A percentile compares a stretch with the other conserved stretches of the same genome.
phyloP scores from a whole-genome alignment of 2,113 vertebrate genomes.

The Phaethornis superciliosus region DNA sequence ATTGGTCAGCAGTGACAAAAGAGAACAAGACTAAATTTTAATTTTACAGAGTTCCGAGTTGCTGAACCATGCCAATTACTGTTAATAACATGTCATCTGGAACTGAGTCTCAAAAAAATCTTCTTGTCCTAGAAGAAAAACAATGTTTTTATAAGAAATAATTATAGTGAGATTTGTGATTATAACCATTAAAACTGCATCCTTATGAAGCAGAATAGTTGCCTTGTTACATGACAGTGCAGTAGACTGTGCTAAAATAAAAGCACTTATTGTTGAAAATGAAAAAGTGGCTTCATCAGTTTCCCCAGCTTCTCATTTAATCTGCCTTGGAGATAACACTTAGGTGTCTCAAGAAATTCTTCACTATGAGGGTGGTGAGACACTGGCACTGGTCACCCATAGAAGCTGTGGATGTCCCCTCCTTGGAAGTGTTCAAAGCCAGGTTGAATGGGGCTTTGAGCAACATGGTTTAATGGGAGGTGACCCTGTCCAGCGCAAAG shows the following conservation, averaged over 20 bases:
- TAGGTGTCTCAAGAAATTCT: background rate
- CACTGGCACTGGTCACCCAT: too few species aligned
- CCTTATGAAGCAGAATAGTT: background rate
- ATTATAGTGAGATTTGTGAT: background rate
- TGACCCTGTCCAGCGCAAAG: too few species aligned
- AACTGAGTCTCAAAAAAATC: background rate
- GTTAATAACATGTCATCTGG: background rate
- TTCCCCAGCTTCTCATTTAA: background rate
- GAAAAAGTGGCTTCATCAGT: background rate
- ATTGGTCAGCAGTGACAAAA: background rate
- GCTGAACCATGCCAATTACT: background rate
- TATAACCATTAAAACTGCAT: background rate
- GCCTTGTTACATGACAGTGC: background rate
- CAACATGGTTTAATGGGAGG: too few species aligned
- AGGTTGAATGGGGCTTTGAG: too few species aligned
- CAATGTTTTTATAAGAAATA: background rate
- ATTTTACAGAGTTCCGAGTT: background rate
- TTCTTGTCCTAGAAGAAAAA: background rate
- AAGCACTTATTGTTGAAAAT: background rate
- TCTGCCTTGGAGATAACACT: background rate
- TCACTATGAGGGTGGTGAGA: too few species aligned
- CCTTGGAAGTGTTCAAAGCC: too few species aligned
- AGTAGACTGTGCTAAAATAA: background rate
- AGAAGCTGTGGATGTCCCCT: too few species aligned
- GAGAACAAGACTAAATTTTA: background rate